Evolutionary conservation across 2,113 vertebrate genomes (phyloP).

Genomic region (Cranoglanis bouderius): DNA sequence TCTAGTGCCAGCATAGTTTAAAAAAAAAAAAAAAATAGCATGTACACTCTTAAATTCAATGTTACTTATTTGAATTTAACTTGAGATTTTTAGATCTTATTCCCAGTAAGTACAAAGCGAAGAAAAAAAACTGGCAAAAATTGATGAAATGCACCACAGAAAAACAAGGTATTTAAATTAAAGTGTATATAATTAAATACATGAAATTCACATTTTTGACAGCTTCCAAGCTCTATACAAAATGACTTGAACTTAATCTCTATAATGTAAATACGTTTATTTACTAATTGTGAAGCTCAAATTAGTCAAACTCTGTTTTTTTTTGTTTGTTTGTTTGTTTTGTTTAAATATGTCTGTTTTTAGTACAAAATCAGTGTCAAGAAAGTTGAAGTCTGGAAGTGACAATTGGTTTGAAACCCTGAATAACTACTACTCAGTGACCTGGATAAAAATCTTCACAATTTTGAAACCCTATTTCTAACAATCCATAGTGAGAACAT

Average conservation of each 20-base stretch:
- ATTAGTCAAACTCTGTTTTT: no score
- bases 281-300: not conserved
- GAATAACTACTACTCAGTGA: not conserved
- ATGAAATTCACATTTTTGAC: not conserved
- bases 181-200: not conserved
- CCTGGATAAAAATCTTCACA: not conserved
- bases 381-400: not conserved
- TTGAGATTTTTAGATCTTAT: not conserved
- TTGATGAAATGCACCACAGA: not conserved
- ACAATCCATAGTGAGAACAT: not conserved
- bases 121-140: not conserved
- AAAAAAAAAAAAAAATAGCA: not conserved
- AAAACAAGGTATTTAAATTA: not conserved
- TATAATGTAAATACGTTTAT: not conserved
- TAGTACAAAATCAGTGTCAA: not conserved
- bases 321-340: no score
- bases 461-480: not conserved
- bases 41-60: not conserved
- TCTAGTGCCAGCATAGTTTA: not conserved
- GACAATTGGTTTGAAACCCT: not conserved
- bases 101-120: not conserved
- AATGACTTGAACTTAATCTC: not conserved
- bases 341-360: no score
- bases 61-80: not conserved
- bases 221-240: not conserved